Evolutionary conservation across 2,797 vertebrate genomes (phyloP), one percentile per base, ranked within the genome.

Genomic region (Chaunax sp.): DNA sequence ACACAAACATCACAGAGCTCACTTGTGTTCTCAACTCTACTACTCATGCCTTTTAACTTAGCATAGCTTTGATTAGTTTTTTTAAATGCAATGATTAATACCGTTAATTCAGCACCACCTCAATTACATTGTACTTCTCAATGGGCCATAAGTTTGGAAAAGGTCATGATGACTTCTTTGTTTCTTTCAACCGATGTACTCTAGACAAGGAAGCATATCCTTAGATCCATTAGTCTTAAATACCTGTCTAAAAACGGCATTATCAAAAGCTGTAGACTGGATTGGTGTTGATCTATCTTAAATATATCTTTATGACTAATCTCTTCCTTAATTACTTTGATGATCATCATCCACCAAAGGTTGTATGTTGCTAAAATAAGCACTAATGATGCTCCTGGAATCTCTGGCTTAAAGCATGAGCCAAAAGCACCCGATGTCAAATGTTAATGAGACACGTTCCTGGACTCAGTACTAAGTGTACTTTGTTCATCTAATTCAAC

Each of bases 1-100:
- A 35, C 33, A 35, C 8, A 11, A 35, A 11, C 33, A 35, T 30
- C 5, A 30, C 28, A 30, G n/a, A 6, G 28, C 3, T 6, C 28
- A 30, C 5, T 30, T 30, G 9, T 30, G 28, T 30, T 6, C 28
- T n/a, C n/a, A n/a, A n/a, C n/a, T n/a, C n/a, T n/a, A n/a, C n/a
- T n/a, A n/a, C n/a, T n/a, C n/a, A n/a, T n/a, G n/a, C n/a, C n/a
- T n/a, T n/a, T n/a, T n/a, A n/a, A n/a, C n/a, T n/a, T n/a, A n/a
- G n/a, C n/a, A n/a, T n/a, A n/a, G n/a, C n/a, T 65, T 64, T 69
- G 28, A 78, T 81, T 70, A 54, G 30, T 49, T 55, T 23, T 58
- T 75, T 69, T 55, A 45, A 75, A 54, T 57, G 8, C 26, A 58
- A 23, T 2, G 2, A 52, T 46, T 15, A 44, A 61, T 53, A 33